Percentiles rank a stretch among this genome's conserved stretches.
Evolutionary conservation across 2,888 invertebrate genomes (phyloP).

Genomic region (Thecocarcelia acutangulata): DNA sequence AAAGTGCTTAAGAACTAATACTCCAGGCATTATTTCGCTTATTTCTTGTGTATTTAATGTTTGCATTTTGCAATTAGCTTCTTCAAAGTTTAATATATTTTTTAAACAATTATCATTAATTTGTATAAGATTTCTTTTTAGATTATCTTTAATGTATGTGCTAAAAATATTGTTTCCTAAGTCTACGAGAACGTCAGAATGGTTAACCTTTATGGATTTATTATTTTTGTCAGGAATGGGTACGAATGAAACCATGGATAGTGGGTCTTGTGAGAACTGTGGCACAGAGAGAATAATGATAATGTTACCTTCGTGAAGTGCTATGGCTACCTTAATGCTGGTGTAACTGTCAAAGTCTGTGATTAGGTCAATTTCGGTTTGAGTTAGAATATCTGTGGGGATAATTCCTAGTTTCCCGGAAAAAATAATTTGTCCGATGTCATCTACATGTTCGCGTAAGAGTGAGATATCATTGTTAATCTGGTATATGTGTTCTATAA

Average conservation of each 20-base stretch:
- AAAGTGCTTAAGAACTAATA: conserved; percentile 11
- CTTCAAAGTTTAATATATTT: conserved; percentile 26
- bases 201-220: not conserved
- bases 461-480: too few species aligned
- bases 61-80: conserved; percentile 20
- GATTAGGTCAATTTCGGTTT: too few species aligned
- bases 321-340: not conserved
- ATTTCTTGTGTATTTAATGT: conserved; percentile 5
- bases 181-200: conserved; percentile 16
- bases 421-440: too few species aligned
- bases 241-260: not conserved
- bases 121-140: conserved; percentile 20
- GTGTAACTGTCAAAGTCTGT: too few species aligned
- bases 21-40: conserved; percentile 2
- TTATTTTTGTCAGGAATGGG: not conserved
- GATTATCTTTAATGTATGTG: conserved; percentile 16
- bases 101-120: conserved; percentile 29
- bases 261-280: conserved; percentile 3
- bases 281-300: conserved; percentile 17
- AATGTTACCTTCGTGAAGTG: conserved; percentile 6
- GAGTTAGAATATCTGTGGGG: too few species aligned
- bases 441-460: too few species aligned
- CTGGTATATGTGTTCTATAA: too few species aligned
- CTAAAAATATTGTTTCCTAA: conserved; percentile 28
- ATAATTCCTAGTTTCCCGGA: too few species aligned